Conservation (phyloP, 2,888 invertebrate species). For the Linyphia triangularis region DNA sequence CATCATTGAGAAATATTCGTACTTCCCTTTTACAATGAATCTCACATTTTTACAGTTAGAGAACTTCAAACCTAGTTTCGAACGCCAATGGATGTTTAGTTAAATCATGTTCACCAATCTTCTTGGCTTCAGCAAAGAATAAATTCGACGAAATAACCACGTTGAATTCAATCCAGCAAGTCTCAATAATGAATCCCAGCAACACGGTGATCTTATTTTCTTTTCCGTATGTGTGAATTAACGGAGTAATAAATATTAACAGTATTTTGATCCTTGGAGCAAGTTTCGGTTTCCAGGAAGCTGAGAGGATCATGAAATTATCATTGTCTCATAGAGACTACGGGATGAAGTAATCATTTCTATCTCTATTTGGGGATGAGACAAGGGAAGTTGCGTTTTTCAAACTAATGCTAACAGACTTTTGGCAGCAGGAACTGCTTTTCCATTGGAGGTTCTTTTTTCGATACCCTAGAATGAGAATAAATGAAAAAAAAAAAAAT, state of each 20-base stretch:
- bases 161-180: neutral
- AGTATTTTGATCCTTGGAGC: conserved; percentile 28
- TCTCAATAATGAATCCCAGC: neutral
- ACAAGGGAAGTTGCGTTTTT: neutral
- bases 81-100: too few relatives aligned
- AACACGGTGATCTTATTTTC: neutral
- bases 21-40: too few relatives aligned
- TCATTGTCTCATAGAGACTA: conserved; percentile 54
- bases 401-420: conserved; percentile 62
- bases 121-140: too few relatives aligned
- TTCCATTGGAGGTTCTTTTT: conserved; percentile 55
- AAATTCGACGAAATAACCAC: neutral
- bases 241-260: conserved; percentile 36
- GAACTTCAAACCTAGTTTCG: too few relatives aligned
- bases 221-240: neutral
- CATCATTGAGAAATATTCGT: too few relatives aligned
- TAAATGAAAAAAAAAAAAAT: neutral
- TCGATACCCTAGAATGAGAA: conserved; percentile 32
- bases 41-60: too few relatives aligned
- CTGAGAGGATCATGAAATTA: neutral
- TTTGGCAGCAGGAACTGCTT: conserved; percentile 63
- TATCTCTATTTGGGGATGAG: neutral
- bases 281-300: neutral
- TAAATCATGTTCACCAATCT: too few relatives aligned
- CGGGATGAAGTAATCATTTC: neutral